Base-by-base conservation (phyloP, 2,888 invertebrate genomes). In the Beris morrisii region DNA sequence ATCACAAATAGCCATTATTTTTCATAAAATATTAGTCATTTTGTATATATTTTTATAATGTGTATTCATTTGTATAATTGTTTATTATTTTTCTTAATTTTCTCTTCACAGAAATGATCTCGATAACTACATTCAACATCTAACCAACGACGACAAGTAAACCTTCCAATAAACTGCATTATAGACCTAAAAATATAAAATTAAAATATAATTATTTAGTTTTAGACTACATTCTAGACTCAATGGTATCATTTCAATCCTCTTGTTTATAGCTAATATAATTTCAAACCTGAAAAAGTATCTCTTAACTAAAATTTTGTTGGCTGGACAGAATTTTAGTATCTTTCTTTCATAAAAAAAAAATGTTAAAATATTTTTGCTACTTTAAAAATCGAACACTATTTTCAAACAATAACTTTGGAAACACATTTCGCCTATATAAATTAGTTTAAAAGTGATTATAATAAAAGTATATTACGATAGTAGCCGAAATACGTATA, bases 51-150 rank as follows among this genome's bases (percentile, higher is more conserved):
- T 22, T 15, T 15, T 28, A 1, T 9, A 12, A 12, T 3, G 4
- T 31, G 2, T 61, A 50, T 22, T 12, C 11, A 30, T 56, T 32
- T 31, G 44, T 50, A n/a, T 55, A 46, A 45, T 44, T 32, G 0
- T 12, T 46, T 45, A 44, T 55, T 65, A 6, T 12, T 48, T 69
- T 66, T 56, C 12, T 13, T 65, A 7, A 22, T 22, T 13, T 15
- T 58, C 45, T 5, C 5, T 22, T 66, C 48, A 13, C 66, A 78
- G 79, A 38, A 74, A 77, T 48, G 74, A 75, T 54, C 72, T 75
- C 57, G 75, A 73, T 65, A 73, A 73, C 66, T 70, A 73, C 44
- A 70, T 75, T 56, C 74, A 71, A 64, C 72, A 73, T 55, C 73
- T 74, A 69, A 56, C 68, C 54, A 68, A 55, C 68, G 69, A 67